phyloP scores from a whole-genome alignment of 2,797 vertebrate species.

The Lophotriccus pileatus region DNA sequence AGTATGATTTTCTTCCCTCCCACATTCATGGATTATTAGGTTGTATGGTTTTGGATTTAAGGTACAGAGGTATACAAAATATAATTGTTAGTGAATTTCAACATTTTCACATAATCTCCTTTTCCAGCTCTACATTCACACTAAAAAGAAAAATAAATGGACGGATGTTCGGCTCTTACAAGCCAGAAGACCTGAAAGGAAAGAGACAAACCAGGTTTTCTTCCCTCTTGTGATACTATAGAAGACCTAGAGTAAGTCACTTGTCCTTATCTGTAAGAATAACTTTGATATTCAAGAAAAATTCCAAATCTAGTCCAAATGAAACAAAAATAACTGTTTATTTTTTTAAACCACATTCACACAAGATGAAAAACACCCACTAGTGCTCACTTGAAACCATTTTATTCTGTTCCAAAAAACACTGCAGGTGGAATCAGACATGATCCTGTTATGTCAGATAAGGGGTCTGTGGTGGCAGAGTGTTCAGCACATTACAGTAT shows the following conservation, averaged over 20 bases:
- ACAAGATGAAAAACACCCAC: not conserved
- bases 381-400: not conserved
- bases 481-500: not conserved
- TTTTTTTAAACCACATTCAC: not conserved
- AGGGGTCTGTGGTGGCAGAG: not conserved
- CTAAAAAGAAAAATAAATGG: not conserved
- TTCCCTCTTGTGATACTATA: not conserved
- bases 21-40: not conserved
- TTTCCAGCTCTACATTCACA: not conserved
- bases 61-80: not conserved
- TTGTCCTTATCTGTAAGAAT: not conserved
- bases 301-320: not conserved
- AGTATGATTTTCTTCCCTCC: not conserved
- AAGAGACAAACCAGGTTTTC: not conserved
- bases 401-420: conserved; percentile 62
- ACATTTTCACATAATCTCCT: not conserved
- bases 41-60: not conserved
- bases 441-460: not conserved
- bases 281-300: not conserved
- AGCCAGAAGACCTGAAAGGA: not conserved
- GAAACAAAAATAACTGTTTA: not conserved
- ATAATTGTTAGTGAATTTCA: not conserved
- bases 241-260: not conserved
- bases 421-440: not conserved
- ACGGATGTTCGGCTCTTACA: not conserved